Percentiles rank a stretch among this genome's conserved stretches.
Conservation (phyloP, 2,888 invertebrate species). For the Cryptus armator region DNA sequence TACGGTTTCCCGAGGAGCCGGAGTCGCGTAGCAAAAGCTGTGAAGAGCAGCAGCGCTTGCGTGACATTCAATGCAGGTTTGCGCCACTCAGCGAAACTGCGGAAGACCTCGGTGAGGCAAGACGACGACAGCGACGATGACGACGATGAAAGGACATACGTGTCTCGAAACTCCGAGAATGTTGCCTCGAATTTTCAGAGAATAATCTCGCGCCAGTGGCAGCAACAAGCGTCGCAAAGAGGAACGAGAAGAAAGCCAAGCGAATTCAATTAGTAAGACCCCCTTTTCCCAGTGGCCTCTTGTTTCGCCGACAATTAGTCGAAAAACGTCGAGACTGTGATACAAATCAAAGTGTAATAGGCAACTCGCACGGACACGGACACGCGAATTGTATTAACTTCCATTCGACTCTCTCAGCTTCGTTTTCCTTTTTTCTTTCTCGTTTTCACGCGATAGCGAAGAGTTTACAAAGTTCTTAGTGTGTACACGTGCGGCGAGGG, state of each 20-base stretch:
- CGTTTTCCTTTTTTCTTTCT: no score
- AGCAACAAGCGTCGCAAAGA: neutral
- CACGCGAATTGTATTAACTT: constrained; percentile 24
- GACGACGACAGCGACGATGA: constrained; percentile 1
- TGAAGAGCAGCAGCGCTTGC: constrained; percentile 32
- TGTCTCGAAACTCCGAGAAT: constrained; percentile 28
- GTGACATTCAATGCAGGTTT: constrained; percentile 30
- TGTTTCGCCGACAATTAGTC: constrained; percentile 47
- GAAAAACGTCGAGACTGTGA: constrained; percentile 41
- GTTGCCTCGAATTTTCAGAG: constrained; percentile 11
- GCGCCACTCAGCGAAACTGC: constrained; percentile 12
- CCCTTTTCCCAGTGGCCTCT: neutral
- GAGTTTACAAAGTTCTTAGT: constrained; percentile 30
- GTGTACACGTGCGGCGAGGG: neutral
- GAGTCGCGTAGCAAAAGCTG: constrained; percentile 22
- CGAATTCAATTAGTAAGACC: constrained; percentile 39
- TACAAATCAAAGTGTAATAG: constrained; percentile 54
- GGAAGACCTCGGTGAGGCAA: neutral
- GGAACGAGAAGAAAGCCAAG: constrained; percentile 14
- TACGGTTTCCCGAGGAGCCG: constrained; percentile 23
- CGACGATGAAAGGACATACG: constrained; percentile 7
- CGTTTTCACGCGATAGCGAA: neutral
- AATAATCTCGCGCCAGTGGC: constrained; percentile 21
- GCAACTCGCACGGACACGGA: constrained; percentile 32
- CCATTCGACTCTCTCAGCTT: neutral